Evolutionary conservation across 2,888 invertebrate genomes (phyloP), one percentile per base, ranked within the genome.

Genomic region (Tetragonula carbonaria): DNA sequence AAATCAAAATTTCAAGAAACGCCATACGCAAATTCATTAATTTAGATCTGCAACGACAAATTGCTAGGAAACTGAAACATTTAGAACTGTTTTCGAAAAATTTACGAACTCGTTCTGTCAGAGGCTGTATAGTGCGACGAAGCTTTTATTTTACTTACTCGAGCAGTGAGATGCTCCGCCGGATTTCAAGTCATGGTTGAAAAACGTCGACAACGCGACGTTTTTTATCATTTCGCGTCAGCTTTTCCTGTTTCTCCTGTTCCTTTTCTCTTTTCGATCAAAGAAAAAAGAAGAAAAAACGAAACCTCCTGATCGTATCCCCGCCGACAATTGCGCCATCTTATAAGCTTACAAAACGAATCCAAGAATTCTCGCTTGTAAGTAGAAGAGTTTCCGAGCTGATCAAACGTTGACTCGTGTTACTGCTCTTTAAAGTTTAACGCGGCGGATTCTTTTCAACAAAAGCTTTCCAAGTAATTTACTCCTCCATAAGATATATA

Each of bases 381-480:
- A 71, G 53, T 65, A 45, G 77, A 72, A 55, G 65, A 55, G 65
- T 71, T 45, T 57, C 57, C 21, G n/a, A n/a, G 28, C n/a, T 71
- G 65, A 78, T 80, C 78, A 78, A 28, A 51, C 71, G 33, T 63
- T 66, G 51, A 71, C 55, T 66, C 71, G n/a, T 14, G 66, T 78
- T 80, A 78, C 71, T 11, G 13, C 23, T 65, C 38, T 18, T 62
- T 59, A 14, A 28, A 73, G 62, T 62, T 62, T 8, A 59, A 28
- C 16, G 62, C 62, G 16, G 28, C 4, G 8, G 23, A 21, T 55
- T 55, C 70, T 33, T 55, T 28, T 33, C 53, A 55, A 55, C 28
- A 21, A 21, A 33, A 33, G 16, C 21, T 28, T 14, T n/a, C 21
- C 2, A 0, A 33, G 6, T 33, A 33, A 70, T 70, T 53, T 33